A percentile compares a stretch with the other conserved stretches of the same genome.
Evolutionary conservation across 1,140 invertebrate genomes (phyloP).

Genomic region (Leptoteleia sp.): DNA sequence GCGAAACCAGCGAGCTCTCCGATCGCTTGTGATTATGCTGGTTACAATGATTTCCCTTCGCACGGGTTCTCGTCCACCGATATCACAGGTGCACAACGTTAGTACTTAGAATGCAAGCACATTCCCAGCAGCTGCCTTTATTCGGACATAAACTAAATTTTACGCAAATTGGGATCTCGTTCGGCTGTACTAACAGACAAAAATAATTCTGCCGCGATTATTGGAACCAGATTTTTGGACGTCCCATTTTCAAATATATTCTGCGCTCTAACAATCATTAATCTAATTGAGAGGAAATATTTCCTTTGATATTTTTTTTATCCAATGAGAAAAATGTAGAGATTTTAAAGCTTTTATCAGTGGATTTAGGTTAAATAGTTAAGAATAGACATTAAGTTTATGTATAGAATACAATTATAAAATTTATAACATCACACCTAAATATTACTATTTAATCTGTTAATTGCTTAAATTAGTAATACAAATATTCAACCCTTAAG

Average conservation of each 20-base stretch:
- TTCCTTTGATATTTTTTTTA: too few relatives aligned
- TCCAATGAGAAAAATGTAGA: too few relatives aligned
- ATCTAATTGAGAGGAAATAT: conserved; percentile 13
- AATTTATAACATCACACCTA: too few relatives aligned
- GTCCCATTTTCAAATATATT: conserved; percentile 24
- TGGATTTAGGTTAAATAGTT: too few relatives aligned
- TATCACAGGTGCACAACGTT: conserved; percentile 59
- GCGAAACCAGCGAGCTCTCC: conserved; percentile 56
- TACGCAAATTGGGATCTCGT: conserved; percentile 63
- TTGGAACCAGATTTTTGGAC: conserved; percentile 36
- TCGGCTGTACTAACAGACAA: conserved; percentile 49
- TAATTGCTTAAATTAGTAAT: too few relatives aligned
- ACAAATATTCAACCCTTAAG: too few relatives aligned
- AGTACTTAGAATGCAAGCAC: conserved; percentile 39
- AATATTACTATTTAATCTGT: too few relatives aligned
- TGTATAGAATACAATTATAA: too few relatives aligned
- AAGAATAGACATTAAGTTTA: too few relatives aligned
- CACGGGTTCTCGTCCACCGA: conserved; percentile 54
- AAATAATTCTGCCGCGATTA: conserved; percentile 55
- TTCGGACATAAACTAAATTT: conserved; percentile 66
- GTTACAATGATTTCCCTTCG: conserved; percentile 63
- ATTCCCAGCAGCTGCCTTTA: conserved; percentile 64
- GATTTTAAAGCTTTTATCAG: too few relatives aligned
- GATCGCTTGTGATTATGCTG: conserved; percentile 65
- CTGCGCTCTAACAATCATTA: conserved; percentile 27